Evolutionary conservation across 2,888 invertebrate genomes (phyloP).

Genomic region (Hyalella azteca): DNA sequence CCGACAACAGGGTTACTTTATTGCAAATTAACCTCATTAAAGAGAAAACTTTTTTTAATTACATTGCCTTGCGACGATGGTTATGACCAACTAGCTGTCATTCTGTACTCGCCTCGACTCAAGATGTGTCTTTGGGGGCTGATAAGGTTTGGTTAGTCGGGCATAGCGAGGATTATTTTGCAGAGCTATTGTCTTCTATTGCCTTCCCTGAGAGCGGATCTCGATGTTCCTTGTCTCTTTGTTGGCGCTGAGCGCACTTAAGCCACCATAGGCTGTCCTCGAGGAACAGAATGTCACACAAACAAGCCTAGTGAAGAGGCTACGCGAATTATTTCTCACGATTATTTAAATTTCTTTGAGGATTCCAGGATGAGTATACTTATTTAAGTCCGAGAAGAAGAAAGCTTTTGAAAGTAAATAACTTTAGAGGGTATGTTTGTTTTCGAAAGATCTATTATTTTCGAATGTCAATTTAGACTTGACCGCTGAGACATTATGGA

Average conservation of each 20-base stretch:
- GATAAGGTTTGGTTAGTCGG: conserved; percentile 32
- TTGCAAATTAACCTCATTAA: conserved; percentile 31
- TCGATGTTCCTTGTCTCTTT: conserved; percentile 1
- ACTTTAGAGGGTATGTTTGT: no score
- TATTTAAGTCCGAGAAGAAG: no score
- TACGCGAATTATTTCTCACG: no score
- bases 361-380: no score
- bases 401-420: no score
- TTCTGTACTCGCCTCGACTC: not conserved
- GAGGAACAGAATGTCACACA: not conserved
- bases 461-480: no score
- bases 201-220: not conserved
- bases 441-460: no score
- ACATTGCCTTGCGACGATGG: conserved; percentile 1
- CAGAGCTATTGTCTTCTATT: conserved; percentile 1
- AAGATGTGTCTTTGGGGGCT: not conserved
- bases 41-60: conserved; percentile 22
- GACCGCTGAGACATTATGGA: no score
- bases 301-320: not conserved
- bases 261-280: not conserved
- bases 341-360: no score
- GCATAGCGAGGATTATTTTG: conserved; percentile 16
- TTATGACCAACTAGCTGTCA: not conserved
- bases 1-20: conserved; percentile 12
- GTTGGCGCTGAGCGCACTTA: not conserved